Base-by-base conservation (phyloP, 2,888 invertebrate species). In the Eurytoma adleriae region DNA sequence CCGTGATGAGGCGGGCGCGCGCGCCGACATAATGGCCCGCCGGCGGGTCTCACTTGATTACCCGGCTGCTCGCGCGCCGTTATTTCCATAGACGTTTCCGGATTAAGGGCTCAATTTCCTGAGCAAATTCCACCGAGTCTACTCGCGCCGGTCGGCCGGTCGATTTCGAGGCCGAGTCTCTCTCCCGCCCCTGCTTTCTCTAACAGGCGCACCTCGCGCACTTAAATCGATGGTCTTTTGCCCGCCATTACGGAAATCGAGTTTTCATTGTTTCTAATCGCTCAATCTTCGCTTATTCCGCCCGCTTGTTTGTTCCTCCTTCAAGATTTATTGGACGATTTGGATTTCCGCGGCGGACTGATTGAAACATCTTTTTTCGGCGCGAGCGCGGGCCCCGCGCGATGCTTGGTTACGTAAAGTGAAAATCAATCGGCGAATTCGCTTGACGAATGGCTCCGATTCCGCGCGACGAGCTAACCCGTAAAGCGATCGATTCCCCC, bases 31-130 rank as follows among this genome's bases (percentile, higher is more conserved):
- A 78, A 78, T 78, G 72, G 78, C 71, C 30, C 40, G 24, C 40
- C 40, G 40, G 40, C 40, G 56, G 64, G 73, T 79, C 79, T 73
- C 79, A 59, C 69, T 74, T 69, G 69, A 79, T 79, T 79, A 74
- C 70, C 75, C 69, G 20, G 40, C 30, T 16, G 54, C 18, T 18
- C 13, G 20, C n/a, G 50, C 61, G 52, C 68, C 61, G 71, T 71
- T 80, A 79, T 74, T 79, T 79, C 79, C 79, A 76, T 76, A 71
- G 84, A 83, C 84, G 81, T 83, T 84, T 82, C 78, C 82, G 83
- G 80, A 84, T 84, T 84, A 84, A 84, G 83, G 82, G 84, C 84
- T 84, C 83, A 83, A 84, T 85, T 84, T 84, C 85, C 84, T 82
- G 72, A 66, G 69, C 84, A 77, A 83, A 82, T 82, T 81, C 79